phyloP scores from a whole-genome alignment of 2,888 invertebrate species.

The Diplolepis rosae region DNA sequence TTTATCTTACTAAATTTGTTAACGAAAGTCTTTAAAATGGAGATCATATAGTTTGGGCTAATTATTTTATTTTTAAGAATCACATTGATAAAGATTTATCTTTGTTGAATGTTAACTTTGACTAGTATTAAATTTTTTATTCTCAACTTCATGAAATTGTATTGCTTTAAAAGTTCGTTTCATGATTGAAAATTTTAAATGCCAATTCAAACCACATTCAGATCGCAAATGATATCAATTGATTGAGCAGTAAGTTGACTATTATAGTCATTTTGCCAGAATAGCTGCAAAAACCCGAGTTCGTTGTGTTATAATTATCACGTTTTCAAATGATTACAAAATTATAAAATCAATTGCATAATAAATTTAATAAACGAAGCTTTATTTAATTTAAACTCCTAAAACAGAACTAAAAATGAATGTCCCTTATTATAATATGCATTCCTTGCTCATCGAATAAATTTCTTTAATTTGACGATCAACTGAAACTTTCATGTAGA shows the following conservation, averaged over 20 bases:
- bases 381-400: not conserved
- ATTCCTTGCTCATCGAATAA: not conserved
- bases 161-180: not conserved
- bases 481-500: not conserved
- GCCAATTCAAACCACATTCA: not conserved
- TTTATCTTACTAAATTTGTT: not conserved
- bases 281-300: not conserved
- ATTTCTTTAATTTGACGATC: not conserved
- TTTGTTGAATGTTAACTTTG: no score
- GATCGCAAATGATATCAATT: conserved; percentile 4
- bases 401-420: not conserved
- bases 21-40: not conserved
- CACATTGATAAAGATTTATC: not conserved
- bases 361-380: not conserved
- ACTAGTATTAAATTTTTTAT: no score
- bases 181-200: not conserved
- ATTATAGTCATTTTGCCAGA: not conserved
- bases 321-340: not conserved
- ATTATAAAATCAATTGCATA: not conserved
- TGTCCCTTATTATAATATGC: not conserved
- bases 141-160: not conserved
- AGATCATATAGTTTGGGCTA: not conserved
- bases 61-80: no score
- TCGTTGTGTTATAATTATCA: no score
- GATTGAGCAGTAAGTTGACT: not conserved